These are phyloP conservation scores for Pangasius sanitwongsei DNA, from an alignment of 2,797 vertebrate species.

Conservation along the genomic window DNA sequence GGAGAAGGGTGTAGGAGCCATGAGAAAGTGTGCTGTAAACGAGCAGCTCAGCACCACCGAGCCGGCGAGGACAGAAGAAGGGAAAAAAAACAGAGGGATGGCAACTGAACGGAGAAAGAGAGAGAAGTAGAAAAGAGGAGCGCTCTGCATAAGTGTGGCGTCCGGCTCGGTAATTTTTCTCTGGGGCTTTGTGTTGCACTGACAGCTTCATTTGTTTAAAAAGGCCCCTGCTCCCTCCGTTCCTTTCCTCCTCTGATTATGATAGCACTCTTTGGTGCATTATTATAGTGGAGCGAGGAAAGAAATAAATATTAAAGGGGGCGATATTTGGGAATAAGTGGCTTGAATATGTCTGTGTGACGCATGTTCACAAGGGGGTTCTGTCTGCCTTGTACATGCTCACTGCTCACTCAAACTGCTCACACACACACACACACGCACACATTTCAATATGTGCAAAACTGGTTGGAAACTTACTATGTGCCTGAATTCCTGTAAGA, in stretches of 20 bases:
- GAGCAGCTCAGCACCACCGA: not conserved
- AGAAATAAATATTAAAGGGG: constrained; percentile 63
- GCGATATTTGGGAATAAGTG: constrained; percentile 70
- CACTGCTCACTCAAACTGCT: constrained; percentile 52
- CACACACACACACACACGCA: constrained; percentile 5
- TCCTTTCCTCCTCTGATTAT: constrained; percentile 75
- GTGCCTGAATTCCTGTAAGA: not conserved
- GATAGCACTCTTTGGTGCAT: constrained; percentile 71
- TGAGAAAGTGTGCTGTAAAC: constrained; percentile 35
- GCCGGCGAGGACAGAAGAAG: constrained; percentile 7
- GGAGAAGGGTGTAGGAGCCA: constrained; percentile 15
- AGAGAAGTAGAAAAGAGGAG: constrained; percentile 58
- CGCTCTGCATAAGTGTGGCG: constrained; percentile 76
- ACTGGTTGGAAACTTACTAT: constrained; percentile 4
- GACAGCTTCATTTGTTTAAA: constrained; percentile 89
- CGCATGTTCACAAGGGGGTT: constrained; percentile 67
- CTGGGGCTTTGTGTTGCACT: constrained; percentile 77
- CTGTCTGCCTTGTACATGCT: constrained; percentile 63
- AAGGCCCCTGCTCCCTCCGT: constrained; percentile 68
- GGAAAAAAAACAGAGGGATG: not conserved
- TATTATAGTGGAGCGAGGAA: constrained; percentile 66
- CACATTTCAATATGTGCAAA: not conserved
- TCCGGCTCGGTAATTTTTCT: constrained; percentile 79
- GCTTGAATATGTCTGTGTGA: constrained; percentile 69
- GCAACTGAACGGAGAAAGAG: constrained; percentile 15